These are phyloP conservation scores for Pangasianodon hypophthalmus DNA, from an alignment of 2,113 vertebrate genomes.

Conservation along the genomic window DNA sequence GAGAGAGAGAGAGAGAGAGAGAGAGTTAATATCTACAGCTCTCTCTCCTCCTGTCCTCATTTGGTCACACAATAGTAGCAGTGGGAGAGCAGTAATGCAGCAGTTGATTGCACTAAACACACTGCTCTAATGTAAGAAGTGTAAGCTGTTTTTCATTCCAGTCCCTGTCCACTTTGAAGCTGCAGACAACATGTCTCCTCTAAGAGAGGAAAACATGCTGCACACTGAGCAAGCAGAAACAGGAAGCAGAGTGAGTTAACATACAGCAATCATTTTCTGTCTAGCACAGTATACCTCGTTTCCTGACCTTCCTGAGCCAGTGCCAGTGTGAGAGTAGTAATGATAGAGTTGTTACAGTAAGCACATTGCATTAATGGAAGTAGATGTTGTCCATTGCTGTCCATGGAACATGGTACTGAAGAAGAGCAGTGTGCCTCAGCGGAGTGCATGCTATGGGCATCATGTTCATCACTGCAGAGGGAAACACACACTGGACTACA, in stretches of 20 bases:
- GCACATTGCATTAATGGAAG: background rate
- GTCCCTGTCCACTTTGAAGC: constrained; percentile 15
- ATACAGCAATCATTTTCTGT: background rate
- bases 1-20: background rate
- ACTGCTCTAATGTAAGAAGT: constrained; percentile 33
- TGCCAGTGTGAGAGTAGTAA: background rate
- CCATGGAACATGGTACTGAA: constrained; percentile 9
- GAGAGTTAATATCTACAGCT: background rate
- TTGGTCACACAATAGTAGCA: background rate
- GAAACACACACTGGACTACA: constrained; percentile 9
- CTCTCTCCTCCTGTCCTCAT: background rate
- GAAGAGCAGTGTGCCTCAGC: background rate
- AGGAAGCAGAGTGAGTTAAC: background rate
- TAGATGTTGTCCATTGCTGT: background rate
- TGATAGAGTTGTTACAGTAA: background rate
- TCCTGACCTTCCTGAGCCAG: background rate
- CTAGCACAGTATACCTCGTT: background rate
- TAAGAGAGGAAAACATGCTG: background rate
- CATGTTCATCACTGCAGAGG: background rate
- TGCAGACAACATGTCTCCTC: background rate
- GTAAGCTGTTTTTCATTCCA: constrained; percentile 34
- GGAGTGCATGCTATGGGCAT: background rate
- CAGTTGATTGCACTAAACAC: constrained; percentile 39
- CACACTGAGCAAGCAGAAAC: background rate
- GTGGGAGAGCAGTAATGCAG: constrained; percentile 18